Base-by-base conservation (phyloP, 2,797 vertebrate species). In the Ctenochaetus hawaiiensis region DNA sequence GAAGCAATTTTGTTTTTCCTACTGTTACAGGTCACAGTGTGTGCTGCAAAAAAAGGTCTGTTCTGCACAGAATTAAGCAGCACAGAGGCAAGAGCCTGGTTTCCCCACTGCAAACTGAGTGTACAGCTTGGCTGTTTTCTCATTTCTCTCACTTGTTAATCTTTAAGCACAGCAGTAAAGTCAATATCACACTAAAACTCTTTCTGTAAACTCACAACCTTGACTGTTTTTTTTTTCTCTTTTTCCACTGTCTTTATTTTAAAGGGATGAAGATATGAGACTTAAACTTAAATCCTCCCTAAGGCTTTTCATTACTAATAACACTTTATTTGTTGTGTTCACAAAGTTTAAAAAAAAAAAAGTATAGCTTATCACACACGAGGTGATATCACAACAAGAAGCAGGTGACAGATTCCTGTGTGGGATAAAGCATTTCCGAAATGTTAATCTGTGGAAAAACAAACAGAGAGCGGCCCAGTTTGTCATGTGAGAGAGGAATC, bases 371-470 rank as follows among this genome's bases (percentile, higher is more conserved):
- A 82, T 89, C 81, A 48, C 66, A 71, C 66, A 71, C 56, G 0
- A 16, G 60, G 57, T 86, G 82, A 85, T 78, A 72, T 71, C 65
- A 64, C 65, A 70, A 70, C 84, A 83, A 12, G 34, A 72, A 70
- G 77, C 80, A 75, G 67, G 77, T 84, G 80, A 88, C 88, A 86
- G 89, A 91, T 89, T 75, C 23, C 59, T 67, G 57, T 41, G 49
- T 16, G 56, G 86, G 88, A 91, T 89, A 81, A 82, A 54, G 43
- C 59, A 0, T 69, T 85, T 83, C 43, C 47, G 72, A 83, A 85
- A 86, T 63, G 60, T 70, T 91, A 86, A 91, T 92, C 90, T 83
- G 81, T 66, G 84, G 87, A 80, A 91, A 91, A 83, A 80, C 84
- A 90, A 91, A 91, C 83, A 67, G 30, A 6, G 22, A 73, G 77